phyloP scores from a whole-genome alignment of 2,113 vertebrate species.

The Poeciliopsis turrubarensis region DNA sequence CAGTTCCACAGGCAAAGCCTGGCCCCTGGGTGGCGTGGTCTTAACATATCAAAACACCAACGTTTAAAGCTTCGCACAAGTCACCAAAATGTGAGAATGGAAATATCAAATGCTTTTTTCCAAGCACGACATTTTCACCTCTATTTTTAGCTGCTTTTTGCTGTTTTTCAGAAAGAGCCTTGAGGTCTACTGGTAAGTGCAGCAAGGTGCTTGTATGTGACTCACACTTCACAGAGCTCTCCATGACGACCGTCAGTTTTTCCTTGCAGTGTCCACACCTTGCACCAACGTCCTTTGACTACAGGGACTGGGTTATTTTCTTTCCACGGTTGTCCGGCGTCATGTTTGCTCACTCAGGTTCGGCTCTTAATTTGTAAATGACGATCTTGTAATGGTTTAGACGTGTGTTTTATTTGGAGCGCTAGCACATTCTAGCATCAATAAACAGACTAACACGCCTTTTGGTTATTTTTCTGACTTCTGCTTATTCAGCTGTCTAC shows the following conservation, averaged over 20 bases:
- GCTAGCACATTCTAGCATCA: background rate
- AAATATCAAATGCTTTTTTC: slow-evolving; percentile 55
- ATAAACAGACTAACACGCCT: background rate
- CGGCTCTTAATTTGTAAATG: slow-evolving; percentile 1
- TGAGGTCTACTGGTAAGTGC: slow-evolving; percentile 38
- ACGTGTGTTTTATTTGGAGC: slow-evolving; percentile 2
- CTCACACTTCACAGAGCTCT: slow-evolving; percentile 34
- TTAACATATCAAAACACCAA: slow-evolving; percentile 1
- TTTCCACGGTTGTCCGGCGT: background rate
- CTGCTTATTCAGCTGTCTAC: background rate
- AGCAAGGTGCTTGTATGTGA: slow-evolving; percentile 50
- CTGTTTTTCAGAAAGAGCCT: slow-evolving; percentile 28
- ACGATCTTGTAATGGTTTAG: background rate
- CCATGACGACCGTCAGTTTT: slow-evolving; percentile 44
- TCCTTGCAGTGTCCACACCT: slow-evolving; percentile 53
- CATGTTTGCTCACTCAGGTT: background rate
- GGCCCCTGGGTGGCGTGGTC: background rate
- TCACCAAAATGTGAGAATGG: slow-evolving; percentile 41
- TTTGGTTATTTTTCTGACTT: background rate
- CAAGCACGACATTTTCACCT: slow-evolving; percentile 14
- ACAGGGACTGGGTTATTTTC: slow-evolving; percentile 25
- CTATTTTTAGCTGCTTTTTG: slow-evolving; percentile 55
- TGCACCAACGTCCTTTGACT: slow-evolving; percentile 8
- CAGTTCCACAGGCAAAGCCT: no score
- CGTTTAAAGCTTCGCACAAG: slow-evolving; percentile 21